A percentile compares a stretch with the other conserved stretches of the same genome.
These are phyloP conservation scores for Drosophila tani DNA, from an alignment of 1,140 invertebrate species.

Conservation along the genomic window DNA sequence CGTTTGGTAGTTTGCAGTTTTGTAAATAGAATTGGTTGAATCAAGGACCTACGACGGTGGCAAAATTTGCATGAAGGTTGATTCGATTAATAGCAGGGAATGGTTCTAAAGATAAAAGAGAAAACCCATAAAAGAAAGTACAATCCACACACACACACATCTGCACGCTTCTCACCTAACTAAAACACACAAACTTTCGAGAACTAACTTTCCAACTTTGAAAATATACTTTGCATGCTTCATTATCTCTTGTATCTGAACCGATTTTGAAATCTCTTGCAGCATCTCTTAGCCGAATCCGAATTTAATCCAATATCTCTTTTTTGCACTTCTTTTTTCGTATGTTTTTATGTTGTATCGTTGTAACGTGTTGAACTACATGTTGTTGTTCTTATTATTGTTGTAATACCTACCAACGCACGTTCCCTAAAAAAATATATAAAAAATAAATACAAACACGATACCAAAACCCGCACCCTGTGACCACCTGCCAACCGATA, in stretches of 20 bases:
- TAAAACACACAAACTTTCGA: not conserved
- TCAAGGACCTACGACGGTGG: not conserved
- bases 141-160: conserved; percentile 32
- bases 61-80: conserved; percentile 49
- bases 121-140: not conserved
- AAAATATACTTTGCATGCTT: conserved; percentile 37
- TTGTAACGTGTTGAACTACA: conserved; percentile 51
- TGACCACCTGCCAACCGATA: conserved; percentile 23
- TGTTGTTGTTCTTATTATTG: conserved; percentile 63
- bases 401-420: conserved; percentile 57
- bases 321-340: conserved; percentile 62
- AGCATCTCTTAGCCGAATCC: conserved; percentile 41
- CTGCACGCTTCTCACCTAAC: conserved; percentile 51
- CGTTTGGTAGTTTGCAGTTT: conserved; percentile 47
- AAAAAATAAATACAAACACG: conserved; percentile 15
- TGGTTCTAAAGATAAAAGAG: conserved; percentile 17
- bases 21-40: conserved; percentile 31
- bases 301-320: conserved; percentile 49
- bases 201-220: conserved; percentile 6
- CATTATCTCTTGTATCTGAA: conserved; percentile 48
- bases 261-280: conserved; percentile 48
- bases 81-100: conserved; percentile 21
- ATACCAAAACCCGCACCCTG: conserved; percentile 51
- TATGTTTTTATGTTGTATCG: conserved; percentile 48
- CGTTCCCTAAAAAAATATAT: conserved; percentile 33